Evolutionary conservation across 2,797 vertebrate species (phyloP), one percentile per base, ranked within the genome.

Genomic region (Peromyscus aztecus): DNA sequence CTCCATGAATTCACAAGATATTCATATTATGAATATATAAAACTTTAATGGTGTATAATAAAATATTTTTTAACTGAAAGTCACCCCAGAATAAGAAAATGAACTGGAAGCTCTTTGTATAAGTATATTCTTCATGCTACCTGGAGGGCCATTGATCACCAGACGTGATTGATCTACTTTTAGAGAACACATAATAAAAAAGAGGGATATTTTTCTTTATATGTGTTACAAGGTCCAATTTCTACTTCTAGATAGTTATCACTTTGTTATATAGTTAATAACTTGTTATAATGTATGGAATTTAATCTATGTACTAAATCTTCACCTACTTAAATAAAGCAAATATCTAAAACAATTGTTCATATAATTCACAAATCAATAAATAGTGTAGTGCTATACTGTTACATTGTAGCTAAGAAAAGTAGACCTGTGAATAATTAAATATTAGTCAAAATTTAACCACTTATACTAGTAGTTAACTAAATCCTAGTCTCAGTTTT

Each of bases 61-160:
- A 43, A 84, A 13, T 65, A 63, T 92, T 88, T 27, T 90, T 94
- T 78, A 90, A 84, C 80, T 96, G 17, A 21, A 94, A 88, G 27
- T 76, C 49, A 94, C 4, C 57, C 23, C 21, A 90, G 10, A 21
- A 67, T 88, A 92, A 34, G 19, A 49, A 23, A 90, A 29, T 78
- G 14, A 65, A 81, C 37, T 46, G 4, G 19, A 77, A 95, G 13
- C 4, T 34, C n/a, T 83, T 21, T 93, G 2, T 63, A 19, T 63
- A 80, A 59, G 5, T 52, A 77, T 31, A 31, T 1, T 65, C 17
- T n/a, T 93, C 24, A 69, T 88, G 57, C 1, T 75, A 69, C 17
- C 55, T 75, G 2, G 3, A 59, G 13, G 9, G 23, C 40, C 43
- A 63, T 57, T 87, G 4, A 69, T 90, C 63, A 55, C 4, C 49